Evolutionary conservation across 1,140 invertebrate species (phyloP).

Genomic region (Cyrtorhinus lividipennis): DNA sequence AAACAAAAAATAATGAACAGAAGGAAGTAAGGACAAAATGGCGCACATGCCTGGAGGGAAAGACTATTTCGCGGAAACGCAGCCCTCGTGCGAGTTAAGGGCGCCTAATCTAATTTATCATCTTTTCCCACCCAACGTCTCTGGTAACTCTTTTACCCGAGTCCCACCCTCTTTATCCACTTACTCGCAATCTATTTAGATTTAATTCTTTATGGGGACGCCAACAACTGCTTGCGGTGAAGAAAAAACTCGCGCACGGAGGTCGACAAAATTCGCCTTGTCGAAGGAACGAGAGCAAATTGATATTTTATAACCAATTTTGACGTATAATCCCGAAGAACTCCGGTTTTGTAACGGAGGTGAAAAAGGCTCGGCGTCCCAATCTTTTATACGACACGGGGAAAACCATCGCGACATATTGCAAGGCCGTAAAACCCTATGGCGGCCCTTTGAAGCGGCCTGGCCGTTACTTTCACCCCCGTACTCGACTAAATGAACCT

Average conservation of each 20-base stretch:
- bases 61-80: not conserved
- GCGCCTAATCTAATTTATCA: conserved; percentile 8
- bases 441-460: not conserved
- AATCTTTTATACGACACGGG: not conserved
- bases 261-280: not conserved
- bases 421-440: not conserved
- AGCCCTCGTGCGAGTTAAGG: conserved; percentile 1
- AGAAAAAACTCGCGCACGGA: not conserved
- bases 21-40: not conserved
- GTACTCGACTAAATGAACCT: not conserved
- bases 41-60: not conserved
- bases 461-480: not conserved
- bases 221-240: not conserved
- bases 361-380: not conserved
- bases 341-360: no score
- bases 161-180: conserved; percentile 5
- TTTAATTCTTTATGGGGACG: not conserved
- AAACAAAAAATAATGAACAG: not conserved
- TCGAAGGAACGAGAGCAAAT: not conserved
- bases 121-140: not conserved
- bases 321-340: not conserved
- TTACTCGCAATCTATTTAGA: conserved; percentile 1
- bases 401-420: not conserved
- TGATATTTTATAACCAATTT: conserved; percentile 10
- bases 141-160: not conserved